Evolutionary conservation across 2,113 vertebrate species (phyloP).

Genomic region (Prinia subflava): DNA sequence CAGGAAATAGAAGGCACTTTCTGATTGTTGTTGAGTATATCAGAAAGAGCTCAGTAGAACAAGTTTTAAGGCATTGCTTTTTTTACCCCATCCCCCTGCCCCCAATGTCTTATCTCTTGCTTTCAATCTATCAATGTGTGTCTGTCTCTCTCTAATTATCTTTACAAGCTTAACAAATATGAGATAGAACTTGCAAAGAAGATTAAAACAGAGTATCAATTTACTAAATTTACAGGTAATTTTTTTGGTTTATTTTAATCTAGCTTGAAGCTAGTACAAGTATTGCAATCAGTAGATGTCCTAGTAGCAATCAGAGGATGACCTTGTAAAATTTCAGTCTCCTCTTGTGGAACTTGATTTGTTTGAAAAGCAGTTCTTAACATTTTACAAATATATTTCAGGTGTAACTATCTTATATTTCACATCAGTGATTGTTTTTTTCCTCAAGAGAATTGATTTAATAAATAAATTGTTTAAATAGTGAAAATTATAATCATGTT

Average conservation of each 20-base stretch:
- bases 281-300: background rate
- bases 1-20: background rate
- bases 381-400: background rate
- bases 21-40: background rate
- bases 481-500: background rate
- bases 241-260: background rate
- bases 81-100: fast-evolving
- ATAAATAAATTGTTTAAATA: background rate
- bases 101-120: fast-evolving
- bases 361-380: background rate
- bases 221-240: background rate
- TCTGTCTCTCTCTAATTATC: background rate
- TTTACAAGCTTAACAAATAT: background rate
- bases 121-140: background rate
- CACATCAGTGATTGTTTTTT: background rate
- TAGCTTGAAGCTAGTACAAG: background rate
- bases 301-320: background rate
- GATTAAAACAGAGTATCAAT: background rate
- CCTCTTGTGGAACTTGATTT: background rate
- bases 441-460: background rate
- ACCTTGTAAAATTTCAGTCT: background rate
- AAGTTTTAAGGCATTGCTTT: background rate
- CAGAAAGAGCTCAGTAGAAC: background rate
- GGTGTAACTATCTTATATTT: background rate
- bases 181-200: background rate